Conservation (phyloP, 2,113 vertebrate species). For the Saccopteryx leptura region DNA sequence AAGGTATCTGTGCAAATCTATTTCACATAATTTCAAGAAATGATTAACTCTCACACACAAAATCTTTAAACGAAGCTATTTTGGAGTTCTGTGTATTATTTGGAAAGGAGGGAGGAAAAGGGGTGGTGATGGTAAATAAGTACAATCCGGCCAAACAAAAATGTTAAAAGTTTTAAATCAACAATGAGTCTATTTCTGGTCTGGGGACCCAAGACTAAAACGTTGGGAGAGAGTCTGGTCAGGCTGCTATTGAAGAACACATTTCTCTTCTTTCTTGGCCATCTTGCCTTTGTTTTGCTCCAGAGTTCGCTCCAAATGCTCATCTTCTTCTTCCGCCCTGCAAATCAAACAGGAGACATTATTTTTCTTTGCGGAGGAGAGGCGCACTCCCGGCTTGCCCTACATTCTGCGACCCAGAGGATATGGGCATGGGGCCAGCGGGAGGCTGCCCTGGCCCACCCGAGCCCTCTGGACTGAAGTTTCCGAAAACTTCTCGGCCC, state of each 20-base stretch:
- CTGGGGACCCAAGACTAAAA: constrained; percentile 76
- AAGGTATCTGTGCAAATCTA: constrained; percentile 83
- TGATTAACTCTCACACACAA: constrained; percentile 78
- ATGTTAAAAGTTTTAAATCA: constrained; percentile 82
- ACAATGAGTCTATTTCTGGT: constrained; percentile 74
- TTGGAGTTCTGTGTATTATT: constrained; percentile 77
- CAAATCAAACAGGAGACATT: constrained; percentile 79
- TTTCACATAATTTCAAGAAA: constrained; percentile 83
- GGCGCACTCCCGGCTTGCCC: not conserved
- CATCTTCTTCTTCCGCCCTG: constrained; percentile 99
- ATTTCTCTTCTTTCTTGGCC: constrained; percentile 99
- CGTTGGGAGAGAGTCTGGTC: constrained; percentile 67
- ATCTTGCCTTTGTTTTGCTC: constrained; percentile 99
- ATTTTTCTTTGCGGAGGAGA: constrained; percentile 63
- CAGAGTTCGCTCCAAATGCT: constrained; percentile 98
- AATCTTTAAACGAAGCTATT: constrained; percentile 81
- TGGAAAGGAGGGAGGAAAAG: constrained; percentile 67
- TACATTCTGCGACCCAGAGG: not conserved
- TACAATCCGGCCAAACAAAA: constrained; percentile 85
- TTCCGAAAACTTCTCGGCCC: constrained; percentile 64
- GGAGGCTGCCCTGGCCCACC: not conserved
- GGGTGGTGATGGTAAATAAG: constrained; percentile 69
- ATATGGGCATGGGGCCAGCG: not conserved
- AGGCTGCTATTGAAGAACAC: constrained; percentile 93
- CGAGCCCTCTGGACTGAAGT: constrained; percentile 56